Percentiles rank a stretch among this genome's conserved stretches.
Conservation (phyloP, 1,140 invertebrate genomes). For the Drosophila elegans region DNA sequence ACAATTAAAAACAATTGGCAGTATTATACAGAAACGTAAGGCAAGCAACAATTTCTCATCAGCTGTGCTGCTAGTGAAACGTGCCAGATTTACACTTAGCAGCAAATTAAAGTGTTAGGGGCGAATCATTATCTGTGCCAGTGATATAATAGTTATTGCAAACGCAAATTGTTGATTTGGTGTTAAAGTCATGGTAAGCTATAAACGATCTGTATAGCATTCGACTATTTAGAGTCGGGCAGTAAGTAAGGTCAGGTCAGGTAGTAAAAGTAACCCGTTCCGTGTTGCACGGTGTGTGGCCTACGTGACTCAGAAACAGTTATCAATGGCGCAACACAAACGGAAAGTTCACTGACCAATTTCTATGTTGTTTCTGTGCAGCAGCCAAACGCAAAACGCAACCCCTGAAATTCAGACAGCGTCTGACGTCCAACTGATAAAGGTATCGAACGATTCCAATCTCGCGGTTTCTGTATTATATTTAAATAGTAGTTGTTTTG, state of each 20-base stretch:
- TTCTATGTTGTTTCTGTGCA: conserved; percentile 46
- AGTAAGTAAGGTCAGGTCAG: conserved; percentile 19
- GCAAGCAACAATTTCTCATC: conserved; percentile 21
- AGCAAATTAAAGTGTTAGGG: conserved; percentile 1
- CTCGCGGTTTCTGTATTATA: background rate
- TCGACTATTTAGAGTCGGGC: background rate
- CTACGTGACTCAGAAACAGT: conserved; percentile 83
- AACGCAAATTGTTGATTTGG: background rate
- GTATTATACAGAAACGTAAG: background rate
- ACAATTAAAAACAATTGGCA: background rate
- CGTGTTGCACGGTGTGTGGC: conserved; percentile 74
- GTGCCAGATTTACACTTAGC: conserved; percentile 36
- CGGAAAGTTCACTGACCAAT: conserved; percentile 76
- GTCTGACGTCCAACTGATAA: conserved; percentile 39
- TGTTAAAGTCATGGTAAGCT: background rate
- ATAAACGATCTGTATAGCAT: too few species aligned
- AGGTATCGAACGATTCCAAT: conserved; percentile 21
- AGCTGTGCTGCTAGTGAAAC: conserved; percentile 10
- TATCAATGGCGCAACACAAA: conserved; percentile 81
- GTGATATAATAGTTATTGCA: conserved; percentile 8
- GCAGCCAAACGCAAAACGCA: conserved; percentile 43
- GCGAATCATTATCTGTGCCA: background rate
- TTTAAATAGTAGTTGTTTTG: conserved; percentile 7
- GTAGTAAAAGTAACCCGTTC: conserved; percentile 14
- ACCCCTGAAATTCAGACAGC: conserved; percentile 32